Base-by-base conservation (phyloP, 1,140 invertebrate species). In the Arctopsyche grandis region DNA sequence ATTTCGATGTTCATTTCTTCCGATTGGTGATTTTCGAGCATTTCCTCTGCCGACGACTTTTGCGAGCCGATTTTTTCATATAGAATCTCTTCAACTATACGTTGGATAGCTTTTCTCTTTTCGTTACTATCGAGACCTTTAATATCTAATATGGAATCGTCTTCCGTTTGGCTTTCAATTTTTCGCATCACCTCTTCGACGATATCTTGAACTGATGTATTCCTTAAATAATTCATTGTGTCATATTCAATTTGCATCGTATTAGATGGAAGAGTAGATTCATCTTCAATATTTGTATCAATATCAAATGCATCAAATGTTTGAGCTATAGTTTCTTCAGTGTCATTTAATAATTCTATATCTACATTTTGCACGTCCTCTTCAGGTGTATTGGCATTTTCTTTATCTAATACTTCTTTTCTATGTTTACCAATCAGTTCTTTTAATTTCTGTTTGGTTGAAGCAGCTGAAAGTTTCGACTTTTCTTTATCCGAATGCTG, bases 351-450 rank as follows among this genome's bases (percentile, higher is more conserved):
- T 86, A 75, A 86, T 86, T 80, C 83, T 69, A 77, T 80, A 22
- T 75, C 29, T n/a, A n/a, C n/a, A n/a, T n/a, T n/a, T n/a, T n/a
- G n/a, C n/a, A 70, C 82, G 14, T 38, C 22, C 22, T 79, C 78
- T 63, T 85, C 83, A 12, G 82, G 46, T 81, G 84, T 81, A 46
- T 84, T 81, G 83, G 82, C 84, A 75, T 85, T 83, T n/a, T 85
- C 83, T 74, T 86, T 83, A 81, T 87, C 84, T 26, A 85, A 84
- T 19, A 86, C 85, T 43, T 87, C 84, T 83, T 88, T 84, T 84
- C 87, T 88, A 79, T 88, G 88, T 5, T 86, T 85, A 80, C 85
- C 86, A 85, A 89, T 89, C 74, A 89, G 85, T 84, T 89, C 88
- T 83, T 85, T 88, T 63, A 89, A 82, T 81, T 88, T 89, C 81